Conservation (phyloP, 2,113 vertebrate species). For the Triplophysa siluroides region DNA sequence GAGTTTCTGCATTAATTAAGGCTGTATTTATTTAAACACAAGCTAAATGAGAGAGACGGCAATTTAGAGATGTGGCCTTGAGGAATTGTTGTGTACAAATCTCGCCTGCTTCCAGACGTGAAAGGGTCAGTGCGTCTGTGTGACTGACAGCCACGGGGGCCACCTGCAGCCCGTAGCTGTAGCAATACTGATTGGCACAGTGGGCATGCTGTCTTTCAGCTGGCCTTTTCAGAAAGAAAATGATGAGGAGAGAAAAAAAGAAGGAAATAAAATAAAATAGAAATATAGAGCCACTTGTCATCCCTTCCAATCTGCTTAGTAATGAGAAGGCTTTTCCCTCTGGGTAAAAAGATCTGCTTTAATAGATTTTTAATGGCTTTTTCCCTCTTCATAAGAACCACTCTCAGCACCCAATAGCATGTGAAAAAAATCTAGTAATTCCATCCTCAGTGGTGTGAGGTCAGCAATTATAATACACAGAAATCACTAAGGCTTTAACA, state of each 20-base stretch:
- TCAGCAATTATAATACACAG: slow-evolving; percentile 66
- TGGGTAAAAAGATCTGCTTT: slow-evolving; percentile 70
- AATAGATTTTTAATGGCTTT: slow-evolving; percentile 75
- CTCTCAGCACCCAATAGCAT: slow-evolving; percentile 63
- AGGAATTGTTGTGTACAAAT: slow-evolving; percentile 21
- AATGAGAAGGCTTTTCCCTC: slow-evolving; percentile 67
- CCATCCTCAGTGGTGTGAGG: slow-evolving; percentile 62
- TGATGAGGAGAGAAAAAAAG: slow-evolving; percentile 49
- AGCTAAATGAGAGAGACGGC: slow-evolving; percentile 1
- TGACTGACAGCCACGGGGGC: slow-evolving; percentile 65
- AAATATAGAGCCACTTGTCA: slow-evolving; percentile 65
- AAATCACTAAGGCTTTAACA: slow-evolving; percentile 61
- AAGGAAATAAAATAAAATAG: slow-evolving; percentile 52
- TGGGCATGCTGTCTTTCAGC: slow-evolving; percentile 59
- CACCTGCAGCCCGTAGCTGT: slow-evolving; percentile 65
- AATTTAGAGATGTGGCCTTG: slow-evolving; percentile 8
- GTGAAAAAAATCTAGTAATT: slow-evolving; percentile 60
- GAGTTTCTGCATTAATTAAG: slow-evolving; percentile 37
- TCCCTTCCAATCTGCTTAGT: slow-evolving; percentile 66
- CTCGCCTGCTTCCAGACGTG: slow-evolving; percentile 16
- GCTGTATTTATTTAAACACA: slow-evolving; percentile 15
- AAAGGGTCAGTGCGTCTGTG: slow-evolving; percentile 30
- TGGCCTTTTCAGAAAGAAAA: slow-evolving; percentile 43
- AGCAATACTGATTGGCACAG: slow-evolving; percentile 69
- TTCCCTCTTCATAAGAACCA: slow-evolving; percentile 57